These are phyloP conservation scores for Tiliacea citrago DNA, from an alignment of 2,888 invertebrate genomes.

Conservation along the genomic window DNA sequence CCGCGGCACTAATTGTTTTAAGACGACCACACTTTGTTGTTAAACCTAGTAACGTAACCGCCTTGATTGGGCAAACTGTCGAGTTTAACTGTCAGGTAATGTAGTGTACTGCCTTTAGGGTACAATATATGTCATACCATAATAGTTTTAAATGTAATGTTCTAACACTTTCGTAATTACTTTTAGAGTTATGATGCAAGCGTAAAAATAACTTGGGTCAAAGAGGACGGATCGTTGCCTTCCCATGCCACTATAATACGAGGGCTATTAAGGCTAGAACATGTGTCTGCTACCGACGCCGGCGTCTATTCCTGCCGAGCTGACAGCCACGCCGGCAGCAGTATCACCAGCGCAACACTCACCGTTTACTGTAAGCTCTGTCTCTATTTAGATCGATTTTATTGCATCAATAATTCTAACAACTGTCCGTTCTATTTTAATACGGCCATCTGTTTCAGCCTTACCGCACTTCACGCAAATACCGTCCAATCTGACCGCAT, in stretches of 20 bases:
- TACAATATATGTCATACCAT: constrained; percentile 20
- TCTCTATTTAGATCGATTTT: constrained; percentile 81
- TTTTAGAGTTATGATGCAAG: constrained; percentile 87
- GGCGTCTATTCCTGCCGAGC: constrained; percentile 98
- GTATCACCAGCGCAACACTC: constrained; percentile 96
- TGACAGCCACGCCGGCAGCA: constrained; percentile 96
- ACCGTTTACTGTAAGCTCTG: constrained; percentile 96
- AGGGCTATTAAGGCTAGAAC: constrained; percentile 93
- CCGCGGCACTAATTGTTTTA: constrained; percentile 95
- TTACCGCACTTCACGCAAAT: constrained; percentile 96
- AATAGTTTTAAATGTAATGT: constrained; percentile 18
- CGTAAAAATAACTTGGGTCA: constrained; percentile 89
- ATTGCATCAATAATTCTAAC: constrained; percentile 84
- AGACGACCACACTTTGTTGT: constrained; percentile 97
- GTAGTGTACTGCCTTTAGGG: constrained; percentile 21
- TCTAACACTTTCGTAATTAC: constrained; percentile 44
- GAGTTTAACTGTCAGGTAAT: constrained; percentile 95
- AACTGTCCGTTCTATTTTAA: constrained; percentile 84
- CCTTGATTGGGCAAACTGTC: constrained; percentile 95
- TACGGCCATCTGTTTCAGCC: constrained; percentile 92
- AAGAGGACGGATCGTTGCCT: constrained; percentile 86
- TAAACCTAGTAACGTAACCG: constrained; percentile 96
- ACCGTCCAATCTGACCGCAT: constrained; percentile 97
- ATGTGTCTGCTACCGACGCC: constrained; percentile 96
- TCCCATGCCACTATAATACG: constrained; percentile 84